Base-by-base conservation (phyloP, 2,797 vertebrate genomes). In the Peromyscus attwateri region DNA sequence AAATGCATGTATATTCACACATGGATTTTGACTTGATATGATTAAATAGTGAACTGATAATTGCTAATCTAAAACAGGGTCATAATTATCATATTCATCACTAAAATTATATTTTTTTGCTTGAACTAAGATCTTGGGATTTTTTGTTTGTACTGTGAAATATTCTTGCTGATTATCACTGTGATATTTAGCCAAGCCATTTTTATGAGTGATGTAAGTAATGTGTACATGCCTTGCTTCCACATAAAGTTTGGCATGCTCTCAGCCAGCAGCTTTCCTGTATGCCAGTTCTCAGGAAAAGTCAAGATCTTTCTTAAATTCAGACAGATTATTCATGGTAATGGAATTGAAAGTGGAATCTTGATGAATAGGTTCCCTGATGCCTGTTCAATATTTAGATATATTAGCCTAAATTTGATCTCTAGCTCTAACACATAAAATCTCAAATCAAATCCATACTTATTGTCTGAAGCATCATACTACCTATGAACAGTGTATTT, bases 361-460 rank as follows among this genome's bases (percentile, higher is more conserved):
- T 87, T 97, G 95, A 76, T 95, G 76, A 96, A 64, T 94, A 25
- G 49, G 80, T 91, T 55, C 79, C 40, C 40, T 96, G 87, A 89
- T 94, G 40, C 81, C 62, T 92, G 49, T 71, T 96, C 0, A 0
- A 80, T 95, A 70, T 89, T 95, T 94, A 94, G n/a, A 93, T 25
- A 84, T 80, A 90, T 92, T 88, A 97, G 9, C 25, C 62, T 84
- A 83, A 95, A 93, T 97, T 96, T 96, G 37, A 1, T 92, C 85
- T 92, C 96, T 83, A 92, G 37, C 3, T 40, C 52, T 93, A 88
- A 77, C 19, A 71, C 49, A n/a, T 66, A 10, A 94, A 94, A 80
- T 96, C 43, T 80, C 77, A 97, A 96, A 92, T 92, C 83, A 93
- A 97, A 93, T 85, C 76, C 3, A n/a, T 55, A 82, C 81, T 97